phyloP scores from a whole-genome alignment of 2,888 invertebrate species.

The Taenaris catops region DNA sequence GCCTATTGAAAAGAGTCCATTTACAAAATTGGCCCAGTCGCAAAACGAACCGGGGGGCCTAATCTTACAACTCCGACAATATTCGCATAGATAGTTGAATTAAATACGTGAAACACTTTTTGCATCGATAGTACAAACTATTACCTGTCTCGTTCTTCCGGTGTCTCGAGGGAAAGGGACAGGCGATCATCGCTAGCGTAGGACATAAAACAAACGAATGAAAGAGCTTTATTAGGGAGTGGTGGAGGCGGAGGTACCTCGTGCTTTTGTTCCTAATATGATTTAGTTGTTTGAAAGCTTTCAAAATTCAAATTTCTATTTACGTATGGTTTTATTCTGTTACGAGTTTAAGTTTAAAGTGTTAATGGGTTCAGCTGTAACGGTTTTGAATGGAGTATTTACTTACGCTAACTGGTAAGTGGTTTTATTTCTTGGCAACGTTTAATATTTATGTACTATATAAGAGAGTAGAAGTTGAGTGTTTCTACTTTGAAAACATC shows the following conservation, averaged over 20 bases:
- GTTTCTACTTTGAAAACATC: too few species aligned
- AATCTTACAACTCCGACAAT: too few species aligned
- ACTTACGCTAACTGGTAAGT: slow-evolving; percentile 7
- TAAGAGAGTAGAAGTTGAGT: too few species aligned
- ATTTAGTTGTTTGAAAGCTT: background rate
- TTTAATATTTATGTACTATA: too few species aligned
- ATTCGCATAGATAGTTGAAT: too few species aligned
- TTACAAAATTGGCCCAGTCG: too few species aligned
- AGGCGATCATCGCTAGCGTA: background rate
- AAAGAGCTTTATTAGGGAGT: slow-evolving; percentile 23
- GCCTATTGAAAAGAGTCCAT: too few species aligned
- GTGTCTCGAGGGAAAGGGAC: slow-evolving; percentile 5
- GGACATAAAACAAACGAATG: slow-evolving; percentile 1
- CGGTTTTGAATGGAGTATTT: slow-evolving; percentile 12
- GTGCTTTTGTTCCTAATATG: background rate
- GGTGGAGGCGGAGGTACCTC: slow-evolving; percentile 5
- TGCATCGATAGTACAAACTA: slow-evolving; percentile 4
- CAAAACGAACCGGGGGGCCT: too few species aligned
- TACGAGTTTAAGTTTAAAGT: background rate
- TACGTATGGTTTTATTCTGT: too few species aligned
- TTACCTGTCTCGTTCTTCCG: slow-evolving; percentile 5
- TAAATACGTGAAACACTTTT: too few species aligned
- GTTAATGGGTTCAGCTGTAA: slow-evolving; percentile 15
- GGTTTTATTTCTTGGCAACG: slow-evolving; percentile 1
- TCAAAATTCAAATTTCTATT: background rate